Conservation (phyloP, 2,797 vertebrate species). For the Antrozous pallidus region DNA sequence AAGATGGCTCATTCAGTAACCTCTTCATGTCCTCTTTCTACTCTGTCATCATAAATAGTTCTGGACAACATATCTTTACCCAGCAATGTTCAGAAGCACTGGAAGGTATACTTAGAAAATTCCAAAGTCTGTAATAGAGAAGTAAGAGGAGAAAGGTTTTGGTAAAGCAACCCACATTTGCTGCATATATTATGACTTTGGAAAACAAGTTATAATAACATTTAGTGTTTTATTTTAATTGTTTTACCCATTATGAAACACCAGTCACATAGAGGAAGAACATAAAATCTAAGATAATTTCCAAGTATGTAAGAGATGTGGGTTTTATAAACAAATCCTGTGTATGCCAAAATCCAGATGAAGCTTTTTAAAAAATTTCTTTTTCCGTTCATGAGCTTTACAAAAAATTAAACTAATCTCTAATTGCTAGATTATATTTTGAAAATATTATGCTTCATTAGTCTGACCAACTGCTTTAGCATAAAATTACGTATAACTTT, state of each 20-base stretch:
- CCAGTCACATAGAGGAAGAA: background rate
- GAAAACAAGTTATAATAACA: conserved; percentile 42
- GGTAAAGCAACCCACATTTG: background rate
- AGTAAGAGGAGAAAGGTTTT: conserved; percentile 5
- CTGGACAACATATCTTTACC: background rate
- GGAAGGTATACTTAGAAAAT: background rate
- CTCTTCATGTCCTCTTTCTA: background rate
- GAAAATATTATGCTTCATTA: conserved; percentile 56
- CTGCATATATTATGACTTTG: background rate
- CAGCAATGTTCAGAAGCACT: background rate
- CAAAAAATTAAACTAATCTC: conserved; percentile 44
- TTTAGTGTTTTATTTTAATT: conserved; percentile 10
- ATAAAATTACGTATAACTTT: conserved; percentile 52
- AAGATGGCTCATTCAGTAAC: background rate
- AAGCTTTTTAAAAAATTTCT: conserved; percentile 35
- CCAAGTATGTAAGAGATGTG: background rate
- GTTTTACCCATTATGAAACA: conserved; percentile 28
- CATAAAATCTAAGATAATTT: background rate
- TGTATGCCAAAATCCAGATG: conserved; percentile 4
- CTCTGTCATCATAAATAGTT: background rate
- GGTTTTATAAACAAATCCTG: conserved; percentile 16
- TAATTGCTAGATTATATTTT: conserved; percentile 34
- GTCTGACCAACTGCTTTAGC: conserved; percentile 43
- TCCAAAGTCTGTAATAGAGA: background rate
- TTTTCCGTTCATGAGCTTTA: background rate